Evolutionary conservation across 2,888 invertebrate species (phyloP), one percentile per base, ranked within the genome.

Genomic region (Hedya salicella): DNA sequence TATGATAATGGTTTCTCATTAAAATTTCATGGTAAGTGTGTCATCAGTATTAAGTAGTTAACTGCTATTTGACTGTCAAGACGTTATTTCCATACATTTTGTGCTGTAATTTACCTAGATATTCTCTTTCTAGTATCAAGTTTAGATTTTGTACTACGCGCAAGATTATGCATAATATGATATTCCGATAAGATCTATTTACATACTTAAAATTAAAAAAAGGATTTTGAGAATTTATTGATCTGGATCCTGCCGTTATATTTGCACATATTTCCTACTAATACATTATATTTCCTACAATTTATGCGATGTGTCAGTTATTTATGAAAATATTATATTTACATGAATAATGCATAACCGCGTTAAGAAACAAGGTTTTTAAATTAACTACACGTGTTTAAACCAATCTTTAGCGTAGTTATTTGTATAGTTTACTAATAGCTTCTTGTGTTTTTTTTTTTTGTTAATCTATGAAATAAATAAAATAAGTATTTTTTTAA

Each of bases 1-100:
- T 86, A 89, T 86, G 86, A 77, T 88, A 88, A 89, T 88, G 80
- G 80, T 77, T 73, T 77, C 71, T 83, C 80, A 86, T 87, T 86
- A 86, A 85, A 85, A 87, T 85, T 83, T 82, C 80, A 80, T 80
- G 82, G 77, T 77, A 76, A 77, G 78, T 80, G 82, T 85, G 86
- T 86, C 85, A 85, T 76, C 74, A 69, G 71, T 57, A 32, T 63
- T 60, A 62, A 63, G 48, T 53, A 54, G 66, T 36, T 54, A 67
- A 36, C 49, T 63, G 53, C 44, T 60, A 19, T 36, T 39, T 56
- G 62, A n/a, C 48, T 49, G 40, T 42, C 14, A 46, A 30, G 40
- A 50, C 48, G 56, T 40, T 44, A 25, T 42, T 42, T 50, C 13
- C 36, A 63, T 30, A 49, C 48, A 48, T 53, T 48, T 59, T 52